Conservation (phyloP, 2,113 vertebrate genomes). For the Trogon melanurus region DNA sequence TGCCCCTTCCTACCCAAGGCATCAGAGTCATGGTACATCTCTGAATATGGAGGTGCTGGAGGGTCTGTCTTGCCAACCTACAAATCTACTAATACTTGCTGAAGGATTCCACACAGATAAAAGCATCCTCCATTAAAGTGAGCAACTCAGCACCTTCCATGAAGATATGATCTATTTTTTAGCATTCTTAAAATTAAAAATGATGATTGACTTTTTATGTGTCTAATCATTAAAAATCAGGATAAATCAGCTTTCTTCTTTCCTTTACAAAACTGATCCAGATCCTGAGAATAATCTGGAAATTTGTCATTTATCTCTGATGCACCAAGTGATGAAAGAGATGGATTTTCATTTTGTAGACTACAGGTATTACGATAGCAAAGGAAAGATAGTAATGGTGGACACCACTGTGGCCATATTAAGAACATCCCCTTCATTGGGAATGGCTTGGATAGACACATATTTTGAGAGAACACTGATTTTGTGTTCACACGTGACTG, state of each 20-base stretch:
- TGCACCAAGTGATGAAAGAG: background rate
- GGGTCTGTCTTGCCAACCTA: background rate
- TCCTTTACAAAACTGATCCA: background rate
- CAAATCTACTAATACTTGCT: background rate
- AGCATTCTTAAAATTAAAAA: background rate
- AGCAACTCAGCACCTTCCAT: background rate
- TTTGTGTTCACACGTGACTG: background rate
- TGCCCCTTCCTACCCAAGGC: background rate
- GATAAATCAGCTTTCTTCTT: background rate
- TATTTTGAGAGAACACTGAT: background rate
- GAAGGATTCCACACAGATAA: background rate
- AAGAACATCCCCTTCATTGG: background rate
- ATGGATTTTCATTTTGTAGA: background rate
- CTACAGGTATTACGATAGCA: rapidly evolving
- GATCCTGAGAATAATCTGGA: background rate
- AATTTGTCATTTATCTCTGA: background rate
- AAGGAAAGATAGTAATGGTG: background rate
- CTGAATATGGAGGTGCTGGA: background rate
- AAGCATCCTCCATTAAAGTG: background rate
- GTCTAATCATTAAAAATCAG: background rate
- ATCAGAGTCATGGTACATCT: rapidly evolving
- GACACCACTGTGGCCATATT: background rate
- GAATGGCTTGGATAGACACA: background rate
- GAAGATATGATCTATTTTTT: background rate
- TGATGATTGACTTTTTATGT: background rate